Evolutionary conservation across 2,888 invertebrate species (phyloP).

Genomic region (Epinotia nisella): DNA sequence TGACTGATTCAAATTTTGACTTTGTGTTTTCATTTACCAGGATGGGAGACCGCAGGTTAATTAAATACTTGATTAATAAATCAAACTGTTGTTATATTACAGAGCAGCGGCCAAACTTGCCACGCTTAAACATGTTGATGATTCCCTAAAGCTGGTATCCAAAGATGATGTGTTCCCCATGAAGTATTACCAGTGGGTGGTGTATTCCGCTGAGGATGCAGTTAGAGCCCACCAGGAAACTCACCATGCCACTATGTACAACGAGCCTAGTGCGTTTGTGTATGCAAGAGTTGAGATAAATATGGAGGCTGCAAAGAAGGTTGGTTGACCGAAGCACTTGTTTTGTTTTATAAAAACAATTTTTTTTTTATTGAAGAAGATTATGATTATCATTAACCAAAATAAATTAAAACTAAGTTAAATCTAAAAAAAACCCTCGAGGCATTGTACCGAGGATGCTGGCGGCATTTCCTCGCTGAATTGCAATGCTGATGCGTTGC

Average conservation of each 20-base stretch:
- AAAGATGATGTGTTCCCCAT: slow-evolving; percentile 81
- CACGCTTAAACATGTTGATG: slow-evolving; percentile 84
- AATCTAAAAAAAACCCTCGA: too few relatives aligned
- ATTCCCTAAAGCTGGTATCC: slow-evolving; percentile 78
- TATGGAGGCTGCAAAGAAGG: slow-evolving; percentile 89
- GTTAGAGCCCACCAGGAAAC: slow-evolving; percentile 91
- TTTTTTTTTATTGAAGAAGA: too few relatives aligned
- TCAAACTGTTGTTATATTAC: slow-evolving; percentile 17
- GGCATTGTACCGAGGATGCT: too few relatives aligned
- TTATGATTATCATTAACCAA: too few relatives aligned
- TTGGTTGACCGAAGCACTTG: slow-evolving; percentile 51
- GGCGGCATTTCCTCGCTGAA: too few relatives aligned
- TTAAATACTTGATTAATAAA: slow-evolving; percentile 2
- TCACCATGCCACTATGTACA: slow-evolving; percentile 92
- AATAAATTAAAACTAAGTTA: too few relatives aligned
- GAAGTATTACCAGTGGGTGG: slow-evolving; percentile 87
- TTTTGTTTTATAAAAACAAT: too few relatives aligned
- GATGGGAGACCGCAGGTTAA: not conserved
- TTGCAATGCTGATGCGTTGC: too few relatives aligned
- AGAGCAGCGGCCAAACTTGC: slow-evolving; percentile 65
- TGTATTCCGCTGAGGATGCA: slow-evolving; percentile 90
- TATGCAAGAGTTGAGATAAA: slow-evolving; percentile 91
- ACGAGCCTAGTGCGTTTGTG: slow-evolving; percentile 89
- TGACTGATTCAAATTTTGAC: too few relatives aligned
- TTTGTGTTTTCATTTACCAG: too few relatives aligned